Base-by-base conservation (phyloP, 2,888 invertebrate species). In the Odontocerum albicorne region DNA sequence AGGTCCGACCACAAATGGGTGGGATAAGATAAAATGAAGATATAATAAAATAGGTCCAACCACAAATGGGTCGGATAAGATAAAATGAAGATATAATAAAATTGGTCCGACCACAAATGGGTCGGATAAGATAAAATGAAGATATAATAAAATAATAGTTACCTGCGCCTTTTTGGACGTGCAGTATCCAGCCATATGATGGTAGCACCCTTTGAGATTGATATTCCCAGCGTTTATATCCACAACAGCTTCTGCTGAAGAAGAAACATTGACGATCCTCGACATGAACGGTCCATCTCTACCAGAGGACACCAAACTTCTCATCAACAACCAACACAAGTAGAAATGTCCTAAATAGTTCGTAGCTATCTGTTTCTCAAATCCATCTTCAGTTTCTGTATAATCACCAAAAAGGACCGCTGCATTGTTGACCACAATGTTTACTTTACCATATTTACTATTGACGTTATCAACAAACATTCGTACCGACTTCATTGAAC, bases 401-500 rank as follows among this genome's bases (percentile, higher is more conserved):
- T 84, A 88, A 20, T 92, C 90, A 3, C 86, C 85, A 69, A 90
- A 91, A 94, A 96, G 94, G 39, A 95, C 84, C 21, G 93, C 96
- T 65, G 96, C 94, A 73, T 92, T 93, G 70, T 93, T 93, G 1
- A 93, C 81, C 31, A 94, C 74, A 62, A 90, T 66, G 67, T 92
- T 80, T 47, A 94, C 79, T 67, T 84, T 79, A 0, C 80, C 69
- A 67, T 83, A 84, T 62, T 82, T 81, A 4, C 77, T 75, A 61
- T 81, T 76, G 10, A 95, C 81, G 54, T 76, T 74, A 22, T 80
- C 72, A 0, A 87, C 88, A 70, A 96, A 96, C 54, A 79, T 72
- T 65, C 80, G 82, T 0, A 95, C 87, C 0, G 93, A 93, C 51
- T 82, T 79, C 61, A 91, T 70, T n/a, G 87, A 88, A 46, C 85